phyloP scores from a whole-genome alignment of 2,113 vertebrate genomes.

The Alouatta palliata region DNA sequence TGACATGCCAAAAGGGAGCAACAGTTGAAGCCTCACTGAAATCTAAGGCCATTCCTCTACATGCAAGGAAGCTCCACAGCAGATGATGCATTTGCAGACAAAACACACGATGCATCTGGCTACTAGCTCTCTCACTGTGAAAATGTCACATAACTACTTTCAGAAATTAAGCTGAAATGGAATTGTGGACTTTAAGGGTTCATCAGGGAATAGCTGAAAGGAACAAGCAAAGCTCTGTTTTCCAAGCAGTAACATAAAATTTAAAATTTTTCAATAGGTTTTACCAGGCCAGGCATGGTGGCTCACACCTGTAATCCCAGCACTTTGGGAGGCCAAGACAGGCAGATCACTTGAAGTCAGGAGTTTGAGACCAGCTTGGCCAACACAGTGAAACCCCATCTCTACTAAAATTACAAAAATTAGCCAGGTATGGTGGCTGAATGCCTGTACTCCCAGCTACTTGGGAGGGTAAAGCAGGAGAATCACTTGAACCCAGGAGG shows the following conservation, averaged over 20 bases:
- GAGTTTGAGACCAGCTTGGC: too few relatives aligned
- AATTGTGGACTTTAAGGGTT: neutral
- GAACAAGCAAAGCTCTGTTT: conserved; percentile 20
- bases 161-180: conserved; percentile 4
- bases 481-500: too few relatives aligned
- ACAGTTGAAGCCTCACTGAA: neutral
- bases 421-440: too few relatives aligned
- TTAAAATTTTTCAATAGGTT: neutral
- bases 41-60: neutral
- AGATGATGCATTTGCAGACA: neutral
- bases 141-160: neutral
- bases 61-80: neutral
- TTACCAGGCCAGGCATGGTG: too few relatives aligned
- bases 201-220: neutral
- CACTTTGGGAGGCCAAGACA: too few relatives aligned
- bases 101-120: neutral
- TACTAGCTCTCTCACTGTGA: neutral
- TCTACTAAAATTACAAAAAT: too few relatives aligned
- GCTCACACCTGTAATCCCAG: too few relatives aligned
- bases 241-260: conserved; percentile 43
- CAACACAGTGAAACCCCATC: too few relatives aligned
- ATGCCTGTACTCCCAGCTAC: too few relatives aligned
- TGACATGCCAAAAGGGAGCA: neutral
- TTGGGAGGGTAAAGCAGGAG: too few relatives aligned
- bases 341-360: too few relatives aligned